Percentiles rank a stretch among this genome's conserved stretches.
Evolutionary conservation across 2,888 invertebrate genomes (phyloP).

Genomic region (Eulithis prunata): DNA sequence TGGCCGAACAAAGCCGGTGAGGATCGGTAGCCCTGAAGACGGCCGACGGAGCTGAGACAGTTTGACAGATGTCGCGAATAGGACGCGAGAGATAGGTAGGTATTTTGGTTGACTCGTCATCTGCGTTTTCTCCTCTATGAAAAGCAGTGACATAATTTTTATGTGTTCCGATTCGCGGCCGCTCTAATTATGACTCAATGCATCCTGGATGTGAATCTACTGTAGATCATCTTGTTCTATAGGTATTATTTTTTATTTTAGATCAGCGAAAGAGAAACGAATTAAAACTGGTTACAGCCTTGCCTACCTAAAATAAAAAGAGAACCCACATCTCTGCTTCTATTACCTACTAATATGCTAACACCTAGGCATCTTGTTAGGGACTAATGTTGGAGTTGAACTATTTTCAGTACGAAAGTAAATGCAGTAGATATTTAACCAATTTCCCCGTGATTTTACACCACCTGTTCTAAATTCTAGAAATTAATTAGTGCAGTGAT

Average conservation of each 20-base stretch:
- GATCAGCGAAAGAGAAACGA: too few relatives aligned
- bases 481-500: not conserved
- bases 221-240: not conserved
- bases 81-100: conserved; percentile 18
- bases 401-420: too few relatives aligned
- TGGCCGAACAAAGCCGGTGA: conserved; percentile 54
- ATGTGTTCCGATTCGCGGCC: conserved; percentile 37
- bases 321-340: too few relatives aligned
- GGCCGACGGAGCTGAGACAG: conserved; percentile 21
- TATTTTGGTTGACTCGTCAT: conserved; percentile 51
- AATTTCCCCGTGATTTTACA: conserved; percentile 17
- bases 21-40: conserved; percentile 41
- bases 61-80: conserved; percentile 14
- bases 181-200: conserved; percentile 37
- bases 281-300: too few relatives aligned
- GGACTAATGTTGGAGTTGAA: too few relatives aligned
- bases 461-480: conserved; percentile 5
- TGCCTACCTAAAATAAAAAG: too few relatives aligned
- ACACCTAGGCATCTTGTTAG: too few relatives aligned
- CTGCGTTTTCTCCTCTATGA: conserved; percentile 43
- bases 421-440: not conserved
- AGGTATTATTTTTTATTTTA: conserved; percentile 16
- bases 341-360: too few relatives aligned
- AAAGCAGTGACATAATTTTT: conserved; percentile 45
- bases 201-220: conserved; percentile 36